Evolutionary conservation across 2,113 vertebrate genomes (phyloP).

Genomic region (Coptodon bakossiorum): DNA sequence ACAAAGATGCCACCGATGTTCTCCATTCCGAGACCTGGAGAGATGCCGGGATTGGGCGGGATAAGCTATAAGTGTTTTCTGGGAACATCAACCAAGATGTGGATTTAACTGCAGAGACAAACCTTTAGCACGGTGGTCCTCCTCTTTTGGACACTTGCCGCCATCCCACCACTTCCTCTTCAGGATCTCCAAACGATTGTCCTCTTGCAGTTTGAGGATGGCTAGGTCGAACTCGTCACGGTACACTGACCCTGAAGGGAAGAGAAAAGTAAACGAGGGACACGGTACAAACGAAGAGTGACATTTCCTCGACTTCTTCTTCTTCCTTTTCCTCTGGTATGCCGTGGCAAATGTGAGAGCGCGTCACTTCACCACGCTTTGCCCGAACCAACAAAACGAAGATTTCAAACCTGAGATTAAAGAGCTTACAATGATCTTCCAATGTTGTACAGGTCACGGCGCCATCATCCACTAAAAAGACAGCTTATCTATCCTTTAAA

Average conservation of each 20-base stretch:
- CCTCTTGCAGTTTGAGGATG: constrained; percentile 95
- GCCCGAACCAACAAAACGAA: not conserved
- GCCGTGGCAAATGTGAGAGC: not conserved
- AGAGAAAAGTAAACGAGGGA: constrained; percentile 4
- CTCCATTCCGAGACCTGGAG: constrained; percentile 93
- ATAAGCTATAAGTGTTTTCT: not conserved
- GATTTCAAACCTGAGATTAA: not conserved
- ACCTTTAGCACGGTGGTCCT: constrained; percentile 97
- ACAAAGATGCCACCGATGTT: constrained; percentile 98
- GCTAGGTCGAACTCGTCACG: constrained; percentile 96
- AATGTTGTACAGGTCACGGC: not conserved
- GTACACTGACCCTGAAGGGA: constrained; percentile 83
- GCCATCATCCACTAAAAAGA: not conserved
- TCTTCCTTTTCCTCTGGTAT: not conserved
- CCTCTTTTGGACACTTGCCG: constrained; percentile 95
- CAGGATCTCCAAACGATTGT: constrained; percentile 93
- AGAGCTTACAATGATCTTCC: not conserved
- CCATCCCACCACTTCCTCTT: constrained; percentile 99
- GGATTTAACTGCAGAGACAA: not conserved
- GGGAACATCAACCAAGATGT: not conserved
- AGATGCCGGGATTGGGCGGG: not conserved
- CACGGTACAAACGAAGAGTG: not conserved
- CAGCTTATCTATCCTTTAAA: constrained; percentile 7
- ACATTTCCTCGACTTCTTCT: not conserved
- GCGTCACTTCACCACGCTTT: not conserved